phyloP scores from a whole-genome alignment of 2,797 vertebrate genomes.

The Morus bassanus region DNA sequence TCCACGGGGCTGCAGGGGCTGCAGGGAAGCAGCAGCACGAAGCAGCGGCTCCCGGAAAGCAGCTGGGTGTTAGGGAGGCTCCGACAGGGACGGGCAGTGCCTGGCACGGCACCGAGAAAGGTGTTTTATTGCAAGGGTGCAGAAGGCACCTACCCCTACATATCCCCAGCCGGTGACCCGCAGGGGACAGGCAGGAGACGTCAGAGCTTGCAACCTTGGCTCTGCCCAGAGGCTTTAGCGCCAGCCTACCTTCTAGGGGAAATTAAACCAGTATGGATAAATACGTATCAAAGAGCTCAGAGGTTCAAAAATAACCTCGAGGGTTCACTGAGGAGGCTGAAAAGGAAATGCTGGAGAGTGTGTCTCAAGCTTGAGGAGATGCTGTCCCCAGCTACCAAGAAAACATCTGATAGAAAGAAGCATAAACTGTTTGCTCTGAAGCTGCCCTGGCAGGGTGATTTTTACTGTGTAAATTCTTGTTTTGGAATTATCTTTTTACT shows the following conservation, averaged over 20 bases:
- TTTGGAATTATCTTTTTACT: neutral
- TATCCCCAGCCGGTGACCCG: neutral
- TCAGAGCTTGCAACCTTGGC: neutral
- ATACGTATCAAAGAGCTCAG: neutral
- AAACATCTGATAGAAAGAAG: neutral
- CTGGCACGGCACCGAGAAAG: too few relatives aligned
- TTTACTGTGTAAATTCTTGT: neutral
- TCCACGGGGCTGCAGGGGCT: neutral
- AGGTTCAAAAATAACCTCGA: neutral
- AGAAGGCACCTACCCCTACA: rapidly evolving
- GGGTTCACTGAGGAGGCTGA: neutral
- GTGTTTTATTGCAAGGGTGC: rapidly evolving
- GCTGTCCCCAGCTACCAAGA: neutral
- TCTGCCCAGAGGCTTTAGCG: neutral
- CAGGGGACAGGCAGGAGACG: neutral
- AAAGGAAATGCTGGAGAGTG: neutral
- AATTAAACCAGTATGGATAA: neutral
- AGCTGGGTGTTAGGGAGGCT: neutral
- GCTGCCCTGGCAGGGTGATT: neutral
- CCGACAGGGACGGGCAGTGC: rapidly evolving
- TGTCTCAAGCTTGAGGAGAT: neutral
- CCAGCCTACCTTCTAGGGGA: neutral
- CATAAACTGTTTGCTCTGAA: neutral
- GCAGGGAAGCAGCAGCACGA: neutral
- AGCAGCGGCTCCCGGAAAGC: neutral